phyloP scores from a whole-genome alignment of 1,140 invertebrate species.

The Chionoecetes opilio region DNA sequence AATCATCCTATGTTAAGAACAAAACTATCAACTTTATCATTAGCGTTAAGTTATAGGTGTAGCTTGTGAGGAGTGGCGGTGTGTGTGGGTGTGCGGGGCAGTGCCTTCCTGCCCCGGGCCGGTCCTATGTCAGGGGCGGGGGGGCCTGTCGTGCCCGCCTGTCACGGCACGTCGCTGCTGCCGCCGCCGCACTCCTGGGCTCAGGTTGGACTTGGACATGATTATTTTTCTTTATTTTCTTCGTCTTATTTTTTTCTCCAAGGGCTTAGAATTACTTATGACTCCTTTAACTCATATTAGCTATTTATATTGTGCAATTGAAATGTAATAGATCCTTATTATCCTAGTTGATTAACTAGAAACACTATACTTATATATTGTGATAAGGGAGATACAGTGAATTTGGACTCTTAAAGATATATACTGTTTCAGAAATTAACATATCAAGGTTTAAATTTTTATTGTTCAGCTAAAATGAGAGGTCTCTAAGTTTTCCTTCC shows the following conservation, averaged over 20 bases:
- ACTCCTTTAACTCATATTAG: background rate
- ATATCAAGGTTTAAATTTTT: slow-evolving; percentile 16
- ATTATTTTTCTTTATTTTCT: background rate
- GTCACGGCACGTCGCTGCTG: too few relatives aligned
- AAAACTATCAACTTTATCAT: background rate
- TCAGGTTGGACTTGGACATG: slow-evolving; percentile 16
- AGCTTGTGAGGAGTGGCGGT: background rate
- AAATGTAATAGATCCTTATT: slow-evolving; percentile 25
- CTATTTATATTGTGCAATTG: slow-evolving; percentile 50
- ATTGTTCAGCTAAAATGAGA: background rate
- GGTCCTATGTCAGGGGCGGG: background rate
- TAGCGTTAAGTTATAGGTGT: slow-evolving; percentile 30
- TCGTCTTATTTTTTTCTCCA: background rate
- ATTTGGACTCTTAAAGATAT: slow-evolving; percentile 38
- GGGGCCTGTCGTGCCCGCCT: background rate
- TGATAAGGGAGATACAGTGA: slow-evolving; percentile 36
- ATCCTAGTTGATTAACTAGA: slow-evolving; percentile 12
- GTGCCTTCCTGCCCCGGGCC: background rate
- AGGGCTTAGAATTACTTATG: slow-evolving; percentile 19
- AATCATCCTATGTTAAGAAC: slow-evolving; percentile 34
- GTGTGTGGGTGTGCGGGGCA: background rate
- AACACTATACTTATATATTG: slow-evolving; percentile 52
- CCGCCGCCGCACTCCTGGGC: background rate
- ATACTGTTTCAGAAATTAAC: slow-evolving; percentile 46
- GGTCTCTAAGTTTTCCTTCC: background rate